Conservation (phyloP, 1,140 invertebrate species). For the Zaprionus nigranus region DNA sequence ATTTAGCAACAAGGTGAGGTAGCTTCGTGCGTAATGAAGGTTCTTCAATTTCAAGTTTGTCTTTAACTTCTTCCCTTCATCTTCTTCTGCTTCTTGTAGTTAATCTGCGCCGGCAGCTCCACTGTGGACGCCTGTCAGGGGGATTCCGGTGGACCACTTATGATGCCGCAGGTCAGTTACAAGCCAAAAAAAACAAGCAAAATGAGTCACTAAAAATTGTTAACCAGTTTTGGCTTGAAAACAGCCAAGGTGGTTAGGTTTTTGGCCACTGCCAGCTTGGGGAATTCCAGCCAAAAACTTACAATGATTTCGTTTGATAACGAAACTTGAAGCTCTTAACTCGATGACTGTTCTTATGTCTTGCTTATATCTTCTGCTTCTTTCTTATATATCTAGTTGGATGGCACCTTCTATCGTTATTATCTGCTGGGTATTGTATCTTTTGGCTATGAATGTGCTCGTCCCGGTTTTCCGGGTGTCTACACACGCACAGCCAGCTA, state of each 20-base stretch:
- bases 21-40: neutral
- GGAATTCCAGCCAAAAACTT: constrained; percentile 20
- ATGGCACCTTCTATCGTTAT: constrained; percentile 74
- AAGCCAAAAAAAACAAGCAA: constrained; percentile 1
- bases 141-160: constrained; percentile 92
- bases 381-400: constrained; percentile 28
- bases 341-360: neutral
- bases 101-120: constrained; percentile 80
- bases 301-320: constrained; percentile 33
- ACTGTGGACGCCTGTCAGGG: constrained; percentile 94
- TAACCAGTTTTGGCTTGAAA: constrained; percentile 52
- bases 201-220: constrained; percentile 35
- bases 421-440: constrained; percentile 87
- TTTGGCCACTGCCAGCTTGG: neutral
- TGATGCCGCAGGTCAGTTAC: constrained; percentile 86
- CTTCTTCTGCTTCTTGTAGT: constrained; percentile 52
- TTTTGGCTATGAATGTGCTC: constrained; percentile 89
- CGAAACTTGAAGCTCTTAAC: neutral
- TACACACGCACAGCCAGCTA: constrained; percentile 87
- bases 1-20: constrained; percentile 73
- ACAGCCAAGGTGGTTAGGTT: constrained; percentile 56
- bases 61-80: constrained; percentile 1
- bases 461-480: constrained; percentile 88
- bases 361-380: too few relatives aligned
- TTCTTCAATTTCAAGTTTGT: neutral